Conservation (phyloP, 2,797 vertebrate species). For the Octomys mimax region DNA sequence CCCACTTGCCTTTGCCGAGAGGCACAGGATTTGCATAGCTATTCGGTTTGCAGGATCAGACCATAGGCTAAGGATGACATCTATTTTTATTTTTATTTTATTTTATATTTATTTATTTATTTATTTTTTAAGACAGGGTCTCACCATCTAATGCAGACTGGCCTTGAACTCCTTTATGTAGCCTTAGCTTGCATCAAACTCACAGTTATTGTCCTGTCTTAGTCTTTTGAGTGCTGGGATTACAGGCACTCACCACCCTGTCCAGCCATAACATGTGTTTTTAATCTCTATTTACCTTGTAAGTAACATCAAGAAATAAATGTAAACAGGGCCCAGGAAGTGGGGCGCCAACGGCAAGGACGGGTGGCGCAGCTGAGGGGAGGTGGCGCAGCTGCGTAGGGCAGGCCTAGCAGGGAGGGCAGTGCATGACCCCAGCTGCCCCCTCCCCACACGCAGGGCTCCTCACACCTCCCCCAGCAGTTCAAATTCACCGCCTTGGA, state of each 20-base stretch:
- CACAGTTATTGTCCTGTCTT: background rate
- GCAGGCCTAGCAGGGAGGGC: background rate
- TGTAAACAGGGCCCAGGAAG: conserved; percentile 75
- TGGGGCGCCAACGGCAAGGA: conserved; percentile 35
- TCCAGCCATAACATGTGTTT: background rate
- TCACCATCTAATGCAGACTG: background rate
- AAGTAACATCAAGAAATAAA: background rate
- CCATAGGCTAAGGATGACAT: background rate
- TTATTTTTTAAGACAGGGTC: background rate
- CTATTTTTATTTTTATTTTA: background rate
- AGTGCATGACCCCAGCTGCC: background rate
- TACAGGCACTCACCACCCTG: background rate
- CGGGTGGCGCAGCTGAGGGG: background rate
- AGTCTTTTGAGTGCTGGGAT: background rate
- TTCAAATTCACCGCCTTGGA: conserved; percentile 97
- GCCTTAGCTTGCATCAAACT: background rate
- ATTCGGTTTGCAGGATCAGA: background rate
- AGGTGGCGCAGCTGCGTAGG: conserved; percentile 74
- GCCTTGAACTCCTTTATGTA: background rate
- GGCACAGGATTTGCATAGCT: background rate
- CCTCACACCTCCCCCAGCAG: conserved; percentile 97
- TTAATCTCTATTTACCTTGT: conserved; percentile 38
- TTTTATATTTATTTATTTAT: too few relatives aligned
- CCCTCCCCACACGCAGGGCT: conserved; percentile 89
- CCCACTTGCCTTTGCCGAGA: background rate